Conservation (phyloP, 2,888 invertebrate species). For the Cosmopolites sordidus region DNA sequence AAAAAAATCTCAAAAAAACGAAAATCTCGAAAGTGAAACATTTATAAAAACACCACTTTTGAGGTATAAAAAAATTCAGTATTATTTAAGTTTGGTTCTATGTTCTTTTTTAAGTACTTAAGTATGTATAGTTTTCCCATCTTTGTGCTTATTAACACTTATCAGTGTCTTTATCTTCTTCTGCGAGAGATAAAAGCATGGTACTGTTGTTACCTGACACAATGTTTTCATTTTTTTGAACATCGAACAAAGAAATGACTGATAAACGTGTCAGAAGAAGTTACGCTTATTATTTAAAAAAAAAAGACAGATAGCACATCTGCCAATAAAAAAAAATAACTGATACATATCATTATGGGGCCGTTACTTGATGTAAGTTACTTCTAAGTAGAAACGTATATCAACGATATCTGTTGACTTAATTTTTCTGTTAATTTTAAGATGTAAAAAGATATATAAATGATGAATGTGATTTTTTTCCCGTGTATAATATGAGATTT, state of each 20-base stretch:
- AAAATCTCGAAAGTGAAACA: slow-evolving; percentile 33
- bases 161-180: no score
- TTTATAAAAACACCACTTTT: slow-evolving; percentile 37
- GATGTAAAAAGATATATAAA: slow-evolving; percentile 14
- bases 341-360: slow-evolving; percentile 26
- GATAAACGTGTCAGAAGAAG: not conserved
- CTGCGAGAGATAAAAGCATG: no score
- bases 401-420: slow-evolving; percentile 15
- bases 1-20: slow-evolving; percentile 31
- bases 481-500: not conserved
- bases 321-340: slow-evolving; percentile 5
- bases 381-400: slow-evolving; percentile 15
- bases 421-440: slow-evolving; percentile 7
- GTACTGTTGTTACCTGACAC: no score
- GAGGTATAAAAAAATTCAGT: slow-evolving; percentile 34
- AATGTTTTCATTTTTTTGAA: no score
- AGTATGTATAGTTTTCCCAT: not conserved
- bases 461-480: slow-evolving; percentile 10
- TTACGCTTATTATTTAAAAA: slow-evolving; percentile 1
- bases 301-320: not conserved
- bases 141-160: no score
- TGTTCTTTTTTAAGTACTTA: slow-evolving; percentile 8
- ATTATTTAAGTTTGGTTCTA: slow-evolving; percentile 25
- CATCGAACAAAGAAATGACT: no score
- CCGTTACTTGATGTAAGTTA: slow-evolving; percentile 15